Evolutionary conservation across 2,888 invertebrate genomes (phyloP).

Genomic region (Orthonychiurus folsomi): DNA sequence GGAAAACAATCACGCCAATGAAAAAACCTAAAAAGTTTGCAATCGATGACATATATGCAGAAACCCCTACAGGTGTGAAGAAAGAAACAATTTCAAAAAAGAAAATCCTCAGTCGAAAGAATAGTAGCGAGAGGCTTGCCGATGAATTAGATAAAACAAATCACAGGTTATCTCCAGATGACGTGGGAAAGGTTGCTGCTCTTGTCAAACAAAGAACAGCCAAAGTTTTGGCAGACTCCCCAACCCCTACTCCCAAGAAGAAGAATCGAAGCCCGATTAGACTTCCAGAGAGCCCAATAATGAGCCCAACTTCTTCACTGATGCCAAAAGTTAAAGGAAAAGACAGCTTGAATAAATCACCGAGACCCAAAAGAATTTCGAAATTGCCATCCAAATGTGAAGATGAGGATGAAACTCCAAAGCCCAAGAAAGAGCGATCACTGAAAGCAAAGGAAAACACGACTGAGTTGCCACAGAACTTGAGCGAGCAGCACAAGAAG

Average conservation of each 20-base stretch:
- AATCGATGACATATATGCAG: neutral
- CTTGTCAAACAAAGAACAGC: conserved; percentile 37
- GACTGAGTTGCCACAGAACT: neutral
- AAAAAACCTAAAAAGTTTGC: conserved; percentile 9
- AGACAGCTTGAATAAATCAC: neutral
- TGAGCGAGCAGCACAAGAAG: neutral
- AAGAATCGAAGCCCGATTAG: neutral
- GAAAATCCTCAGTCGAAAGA: conserved; percentile 10
- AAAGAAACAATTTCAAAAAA: conserved; percentile 7
- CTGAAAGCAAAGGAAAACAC: neutral
- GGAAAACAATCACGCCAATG: neutral
- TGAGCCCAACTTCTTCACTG: neutral
- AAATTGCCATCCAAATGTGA: neutral
- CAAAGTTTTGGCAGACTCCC: conserved; percentile 17
- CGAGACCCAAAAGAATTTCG: neutral
- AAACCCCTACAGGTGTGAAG: neutral
- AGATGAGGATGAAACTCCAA: neutral
- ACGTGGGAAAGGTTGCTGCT: conserved; percentile 37
- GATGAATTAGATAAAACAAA: conserved; percentile 32
- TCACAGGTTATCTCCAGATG: conserved; percentile 24
- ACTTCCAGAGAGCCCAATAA: neutral
- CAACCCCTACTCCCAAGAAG: conserved; percentile 14
- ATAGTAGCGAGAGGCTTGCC: conserved; percentile 23
- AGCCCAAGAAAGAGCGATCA: neutral
- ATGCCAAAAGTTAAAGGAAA: neutral